A percentile compares a stretch with the other conserved stretches of the same genome.
These are phyloP conservation scores for Thripadectes ignobilis DNA, from an alignment of 2,797 vertebrate species.

Conservation along the genomic window DNA sequence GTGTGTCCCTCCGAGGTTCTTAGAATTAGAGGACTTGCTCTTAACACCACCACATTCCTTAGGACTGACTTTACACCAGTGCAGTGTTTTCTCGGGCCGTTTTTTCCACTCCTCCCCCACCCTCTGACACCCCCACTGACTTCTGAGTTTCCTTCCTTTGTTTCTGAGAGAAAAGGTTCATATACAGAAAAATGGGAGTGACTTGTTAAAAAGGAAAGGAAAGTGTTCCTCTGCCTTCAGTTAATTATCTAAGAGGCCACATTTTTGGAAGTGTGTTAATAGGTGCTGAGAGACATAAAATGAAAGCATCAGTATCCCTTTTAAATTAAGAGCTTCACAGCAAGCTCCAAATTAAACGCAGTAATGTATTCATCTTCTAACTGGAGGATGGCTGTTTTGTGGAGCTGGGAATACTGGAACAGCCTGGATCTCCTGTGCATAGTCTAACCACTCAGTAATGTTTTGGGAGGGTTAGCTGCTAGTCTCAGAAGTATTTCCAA, in stretches of 20 bases:
- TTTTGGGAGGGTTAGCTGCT: neutral
- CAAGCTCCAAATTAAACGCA: conserved; percentile 8
- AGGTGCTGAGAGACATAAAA: neutral
- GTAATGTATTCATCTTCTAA: neutral
- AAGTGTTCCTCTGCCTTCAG: neutral
- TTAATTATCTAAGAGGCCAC: neutral
- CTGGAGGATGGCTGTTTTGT: neutral
- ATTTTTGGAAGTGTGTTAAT: neutral
- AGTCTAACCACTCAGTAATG: neutral
- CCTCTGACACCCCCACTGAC: neutral
- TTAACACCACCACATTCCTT: neutral
- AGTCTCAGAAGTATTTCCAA: neutral
- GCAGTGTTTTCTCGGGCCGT: neutral
- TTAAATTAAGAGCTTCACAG: conserved; percentile 7
- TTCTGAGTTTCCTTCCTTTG: conserved; percentile 18
- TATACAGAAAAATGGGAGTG: neutral
- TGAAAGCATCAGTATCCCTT: neutral
- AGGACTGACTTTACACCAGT: neutral
- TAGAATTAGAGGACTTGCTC: neutral
- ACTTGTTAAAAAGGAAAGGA: neutral
- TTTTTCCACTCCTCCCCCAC: neutral
- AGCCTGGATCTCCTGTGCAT: neutral
- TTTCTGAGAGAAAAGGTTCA: neutral
- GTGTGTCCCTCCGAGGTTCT: neutral
- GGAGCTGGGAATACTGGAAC: neutral